Evolutionary conservation across 2,797 vertebrate species (phyloP).

Genomic region (Pipistrellus pipistrellus): DNA sequence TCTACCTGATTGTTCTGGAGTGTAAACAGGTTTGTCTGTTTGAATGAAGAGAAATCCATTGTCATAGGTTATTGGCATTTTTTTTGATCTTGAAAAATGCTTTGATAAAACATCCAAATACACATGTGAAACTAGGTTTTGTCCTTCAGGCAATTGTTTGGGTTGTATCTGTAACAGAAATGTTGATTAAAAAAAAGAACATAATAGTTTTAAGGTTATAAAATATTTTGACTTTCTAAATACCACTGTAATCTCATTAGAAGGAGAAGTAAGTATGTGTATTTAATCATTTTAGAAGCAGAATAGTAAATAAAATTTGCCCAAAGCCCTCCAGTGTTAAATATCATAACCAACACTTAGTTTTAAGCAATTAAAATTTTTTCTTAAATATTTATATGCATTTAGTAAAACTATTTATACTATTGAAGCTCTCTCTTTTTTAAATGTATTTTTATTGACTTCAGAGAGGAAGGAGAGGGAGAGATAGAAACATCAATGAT

Average conservation of each 20-base stretch:
- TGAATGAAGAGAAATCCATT: conserved; percentile 97
- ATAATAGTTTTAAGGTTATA: conserved; percentile 17
- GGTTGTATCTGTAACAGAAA: conserved; percentile 85
- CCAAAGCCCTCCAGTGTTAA: neutral
- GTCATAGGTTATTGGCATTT: conserved; percentile 89
- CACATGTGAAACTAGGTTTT: conserved; percentile 83
- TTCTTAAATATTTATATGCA: neutral
- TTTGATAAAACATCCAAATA: conserved; percentile 91
- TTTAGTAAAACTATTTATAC: neutral
- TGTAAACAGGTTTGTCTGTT: conserved; percentile 95
- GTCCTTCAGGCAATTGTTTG: conserved; percentile 85
- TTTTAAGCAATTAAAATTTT: neutral
- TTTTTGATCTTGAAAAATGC: conserved; percentile 89
- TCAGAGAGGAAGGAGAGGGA: too few relatives aligned
- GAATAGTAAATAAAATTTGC: conserved; percentile 4
- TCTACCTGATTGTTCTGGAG: conserved; percentile 83
- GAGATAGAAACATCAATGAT: too few relatives aligned
- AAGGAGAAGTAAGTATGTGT: neutral
- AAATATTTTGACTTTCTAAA: neutral
- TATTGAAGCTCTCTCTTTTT: neutral
- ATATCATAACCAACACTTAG: conserved; percentile 14
- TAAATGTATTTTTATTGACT: too few relatives aligned
- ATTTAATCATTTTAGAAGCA: conserved; percentile 22
- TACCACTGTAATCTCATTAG: neutral
- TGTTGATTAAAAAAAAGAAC: neutral